Percentiles rank a stretch among this genome's conserved stretches.
phyloP scores from a whole-genome alignment of 2,113 vertebrate species.

The Phrynosoma platyrhinos region DNA sequence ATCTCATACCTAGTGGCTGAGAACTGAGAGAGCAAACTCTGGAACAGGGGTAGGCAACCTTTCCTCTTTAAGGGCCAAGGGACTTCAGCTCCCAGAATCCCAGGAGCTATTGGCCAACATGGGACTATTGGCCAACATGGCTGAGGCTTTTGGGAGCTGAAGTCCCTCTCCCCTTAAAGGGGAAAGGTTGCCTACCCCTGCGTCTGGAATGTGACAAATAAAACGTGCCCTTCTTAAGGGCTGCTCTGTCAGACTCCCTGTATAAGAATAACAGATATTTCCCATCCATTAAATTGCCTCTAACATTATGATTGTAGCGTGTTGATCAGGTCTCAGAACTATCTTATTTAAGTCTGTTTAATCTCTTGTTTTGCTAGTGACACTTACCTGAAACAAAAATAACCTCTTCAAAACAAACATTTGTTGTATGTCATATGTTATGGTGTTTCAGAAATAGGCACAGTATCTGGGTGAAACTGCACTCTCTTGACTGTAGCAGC shows the following conservation, averaged over 20 bases:
- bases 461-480: conserved; percentile 31
- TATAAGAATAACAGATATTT: not conserved
- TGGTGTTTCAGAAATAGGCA: conserved; percentile 19
- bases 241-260: not conserved
- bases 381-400: conserved; percentile 48
- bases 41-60: too few relatives aligned
- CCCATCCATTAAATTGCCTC: not conserved
- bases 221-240: not conserved
- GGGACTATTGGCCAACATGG: too few relatives aligned
- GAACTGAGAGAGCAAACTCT: not conserved
- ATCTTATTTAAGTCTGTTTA: not conserved
- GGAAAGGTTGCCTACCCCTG: too few relatives aligned
- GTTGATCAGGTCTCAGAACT: not conserved
- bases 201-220: not conserved
- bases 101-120: too few relatives aligned
- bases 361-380: not conserved
- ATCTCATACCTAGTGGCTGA: not conserved
- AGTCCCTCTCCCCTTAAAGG: too few relatives aligned
- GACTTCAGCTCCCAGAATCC: too few relatives aligned
- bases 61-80: too few relatives aligned
- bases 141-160: too few relatives aligned
- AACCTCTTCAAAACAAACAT: conserved; percentile 20
- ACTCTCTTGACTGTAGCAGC: conserved; percentile 10
- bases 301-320: not conserved
- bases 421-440: not conserved